Percentiles rank a stretch among this genome's conserved stretches.
Conservation (phyloP, 1,140 invertebrate genomes). For the Pseudomyrmex pallidus region DNA sequence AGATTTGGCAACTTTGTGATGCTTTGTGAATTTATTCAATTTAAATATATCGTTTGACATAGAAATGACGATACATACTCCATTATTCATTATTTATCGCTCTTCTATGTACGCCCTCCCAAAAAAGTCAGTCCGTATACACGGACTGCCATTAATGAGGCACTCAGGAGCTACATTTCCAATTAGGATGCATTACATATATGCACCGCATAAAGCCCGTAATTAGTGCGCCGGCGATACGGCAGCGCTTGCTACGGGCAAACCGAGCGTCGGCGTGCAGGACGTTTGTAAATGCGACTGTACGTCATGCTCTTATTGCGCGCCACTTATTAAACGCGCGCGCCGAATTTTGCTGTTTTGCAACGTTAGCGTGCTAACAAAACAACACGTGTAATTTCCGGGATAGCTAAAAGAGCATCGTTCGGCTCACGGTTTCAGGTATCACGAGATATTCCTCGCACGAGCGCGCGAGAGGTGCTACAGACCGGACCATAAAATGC, state of each 20-base stretch:
- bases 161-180: conserved; percentile 50
- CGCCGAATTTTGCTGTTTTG: conserved; percentile 36
- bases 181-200: conserved; percentile 50
- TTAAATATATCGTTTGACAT: conserved; percentile 2
- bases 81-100: conserved; percentile 37
- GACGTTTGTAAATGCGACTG: conserved; percentile 37
- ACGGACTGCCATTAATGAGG: conserved; percentile 26
- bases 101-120: background rate
- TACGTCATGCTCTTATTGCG: conserved; percentile 54
- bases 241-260: background rate
- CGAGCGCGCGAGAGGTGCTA: background rate
- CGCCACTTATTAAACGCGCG: conserved; percentile 32
- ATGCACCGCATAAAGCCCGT: conserved; percentile 29
- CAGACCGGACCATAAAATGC: conserved; percentile 12
- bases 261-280: background rate
- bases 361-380: background rate
- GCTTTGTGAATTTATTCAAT: conserved; percentile 12
- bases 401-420: background rate
- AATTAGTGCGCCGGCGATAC: conserved; percentile 42
- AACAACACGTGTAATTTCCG: conserved; percentile 36
- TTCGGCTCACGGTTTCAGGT: conserved; percentile 22
- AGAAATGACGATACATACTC: background rate
- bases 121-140: conserved; percentile 28
- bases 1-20: too few species aligned
- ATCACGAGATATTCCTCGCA: background rate